Evolutionary conservation across 2,888 invertebrate genomes (phyloP), one percentile per base, ranked within the genome.

Genomic region (Oligia fasciuncula): DNA sequence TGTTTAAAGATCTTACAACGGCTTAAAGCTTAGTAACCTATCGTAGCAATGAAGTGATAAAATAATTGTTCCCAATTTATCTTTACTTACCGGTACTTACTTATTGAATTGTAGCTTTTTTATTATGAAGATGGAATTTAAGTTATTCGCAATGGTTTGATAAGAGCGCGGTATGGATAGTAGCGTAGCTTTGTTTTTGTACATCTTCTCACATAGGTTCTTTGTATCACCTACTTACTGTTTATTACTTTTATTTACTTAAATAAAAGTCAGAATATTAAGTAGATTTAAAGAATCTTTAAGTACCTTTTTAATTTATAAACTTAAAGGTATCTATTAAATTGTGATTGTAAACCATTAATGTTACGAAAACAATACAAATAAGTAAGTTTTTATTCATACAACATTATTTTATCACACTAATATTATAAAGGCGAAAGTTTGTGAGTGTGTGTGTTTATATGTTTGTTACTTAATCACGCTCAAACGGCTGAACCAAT

Each of bases 171-270:
- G n/a, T n/a, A 60, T 17, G 14, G 35, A 49, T 40, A n/a, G 9
- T 49, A 35, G 19, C 40, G 9, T 49, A 35, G 19, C 4, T 40
- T 60, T 75, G 17, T 57, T 76, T 75, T 17, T 43, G 13, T 17
- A 49, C 14, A 40, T 60, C 14, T 46, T 75, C 14, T 17, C 23
- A 35, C 23, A 46, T 75, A 46, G 1, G 13, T 75, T 60, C 11
- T 75, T n/a, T 76, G 13, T 46, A 51, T 51, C 17, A 19, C n/a
- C 11, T 14, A 68, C 40, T 5, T 13, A 17, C 40, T 43, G 49
- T 70, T 73, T 43, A 43, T 29, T 73, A 11, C 13, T 43, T 73
- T 54, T 23, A 54, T 23, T 75, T 5, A 73, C n/a, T 19, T 43
- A 29, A 29, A 29, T 29, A 29, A 29, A 43, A 29, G 19, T 65